Conservation (phyloP, 2,113 vertebrate species). For the Lichenostomus cassidix region DNA sequence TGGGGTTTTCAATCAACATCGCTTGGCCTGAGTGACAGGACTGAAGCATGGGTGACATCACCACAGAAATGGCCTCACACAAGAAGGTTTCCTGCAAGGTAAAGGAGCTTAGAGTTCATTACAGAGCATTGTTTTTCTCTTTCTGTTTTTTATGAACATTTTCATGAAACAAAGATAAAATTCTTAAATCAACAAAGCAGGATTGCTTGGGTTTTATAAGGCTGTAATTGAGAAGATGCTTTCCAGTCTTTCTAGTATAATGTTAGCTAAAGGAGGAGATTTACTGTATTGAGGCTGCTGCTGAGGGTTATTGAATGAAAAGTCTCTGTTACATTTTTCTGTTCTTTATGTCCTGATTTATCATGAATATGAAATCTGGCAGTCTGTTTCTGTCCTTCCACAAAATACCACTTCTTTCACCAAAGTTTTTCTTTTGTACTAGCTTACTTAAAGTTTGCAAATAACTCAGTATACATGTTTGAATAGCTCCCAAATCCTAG, state of each 20-base stretch:
- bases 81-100: background rate
- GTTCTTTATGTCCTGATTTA: background rate
- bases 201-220: background rate
- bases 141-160: background rate
- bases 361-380: background rate
- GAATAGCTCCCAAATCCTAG: background rate
- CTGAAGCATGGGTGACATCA: background rate
- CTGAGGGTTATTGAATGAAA: background rate
- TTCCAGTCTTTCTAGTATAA: background rate
- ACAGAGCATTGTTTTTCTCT: background rate
- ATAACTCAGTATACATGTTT: background rate
- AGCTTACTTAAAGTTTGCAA: background rate
- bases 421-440: background rate
- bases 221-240: background rate
- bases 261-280: background rate
- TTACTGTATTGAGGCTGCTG: background rate
- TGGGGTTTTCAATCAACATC: background rate
- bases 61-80: fast-evolving
- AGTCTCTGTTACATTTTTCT: background rate
- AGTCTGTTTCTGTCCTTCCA: background rate
- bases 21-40: background rate
- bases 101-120: background rate
- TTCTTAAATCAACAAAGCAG: background rate
- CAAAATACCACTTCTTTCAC: background rate
- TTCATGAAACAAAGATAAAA: background rate